Evolutionary conservation across 2,888 invertebrate species (phyloP), one percentile per base, ranked within the genome.

Genomic region (Lottia scabra): DNA sequence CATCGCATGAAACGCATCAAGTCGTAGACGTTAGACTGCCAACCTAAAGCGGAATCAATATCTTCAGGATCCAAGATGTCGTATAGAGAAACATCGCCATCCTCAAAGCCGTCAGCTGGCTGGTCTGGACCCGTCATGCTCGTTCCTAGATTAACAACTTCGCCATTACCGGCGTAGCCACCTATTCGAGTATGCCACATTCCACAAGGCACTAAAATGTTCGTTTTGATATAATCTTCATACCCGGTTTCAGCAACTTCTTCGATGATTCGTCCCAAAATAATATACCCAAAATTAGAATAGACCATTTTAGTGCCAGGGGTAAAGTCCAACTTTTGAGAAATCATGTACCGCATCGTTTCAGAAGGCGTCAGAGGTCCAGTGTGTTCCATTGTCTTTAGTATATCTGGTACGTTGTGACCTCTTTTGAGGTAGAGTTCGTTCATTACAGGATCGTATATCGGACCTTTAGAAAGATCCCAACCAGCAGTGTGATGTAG

Each of bases 171-270:
- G n/a, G 74, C 75, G 2, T 62, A 67, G 2, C 78, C 71, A 4
- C 84, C 83, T 8, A 85, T 75, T 62, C 82, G 75, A 0, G 87
- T 87, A 72, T 86, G 84, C 86, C 86, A 84, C 87, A 87, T 87
- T 10, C 87, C 87, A 71, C 85, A 85, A 2, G 84, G 85, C n/a
- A 71, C 70, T 16, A 84, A 72, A 43, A 83, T 76, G 44, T 71
- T 67, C 67, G 78, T 78, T 66, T 82, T 84, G 3, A 87, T 83
- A 64, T 81, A 86, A 30, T 78, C 76, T 27, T 82, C 82, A 71
- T 87, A 85, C 16, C 74, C 72, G 46, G 73, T 69, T 38, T 74
- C 80, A 1, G 82, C 75, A 0, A 79, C 80, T 65, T 82, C 80
- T 76, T 87, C 86, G 65, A 88, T 83, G 38, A 88, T 78, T 63